Conservation (phyloP, 2,888 invertebrate genomes). For the Microctonus hyperodae region DNA sequence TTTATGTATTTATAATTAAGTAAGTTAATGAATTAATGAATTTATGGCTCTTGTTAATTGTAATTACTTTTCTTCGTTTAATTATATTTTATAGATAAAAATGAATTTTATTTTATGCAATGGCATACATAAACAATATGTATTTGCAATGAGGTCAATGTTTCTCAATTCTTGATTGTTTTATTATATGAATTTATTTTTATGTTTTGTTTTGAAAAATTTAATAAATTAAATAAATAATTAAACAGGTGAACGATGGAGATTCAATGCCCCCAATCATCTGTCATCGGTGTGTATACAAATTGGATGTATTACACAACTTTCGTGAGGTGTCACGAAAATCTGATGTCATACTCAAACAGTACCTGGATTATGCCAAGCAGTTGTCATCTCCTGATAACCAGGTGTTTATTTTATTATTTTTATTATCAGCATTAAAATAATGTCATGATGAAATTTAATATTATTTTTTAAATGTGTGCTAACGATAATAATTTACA, state of each 20-base stretch:
- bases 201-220: neutral
- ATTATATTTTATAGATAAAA: neutral
- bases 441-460: no score
- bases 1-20: no score
- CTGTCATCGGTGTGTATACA: slow-evolving; percentile 78
- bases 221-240: neutral
- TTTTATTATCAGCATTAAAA: slow-evolving; percentile 2
- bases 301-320: slow-evolving; percentile 77
- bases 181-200: neutral
- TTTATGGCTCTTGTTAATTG: no score
- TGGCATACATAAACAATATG: neutral
- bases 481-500: neutral
- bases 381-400: slow-evolving; percentile 68
- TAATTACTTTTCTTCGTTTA: neutral
- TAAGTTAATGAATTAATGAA: no score
- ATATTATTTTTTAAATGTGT: no score
- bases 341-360: slow-evolving; percentile 77
- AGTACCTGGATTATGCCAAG: slow-evolving; percentile 78
- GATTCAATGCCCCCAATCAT: slow-evolving; percentile 81
- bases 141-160: neutral
- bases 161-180: neutral
- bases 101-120: neutral
- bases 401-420: slow-evolving; percentile 66
- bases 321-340: slow-evolving; percentile 80
- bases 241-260: slow-evolving; percentile 72